Percentiles rank a stretch among this genome's conserved stretches.
phyloP scores from a whole-genome alignment of 2,888 invertebrate genomes.

The Pycnomerus fuliginosus region DNA sequence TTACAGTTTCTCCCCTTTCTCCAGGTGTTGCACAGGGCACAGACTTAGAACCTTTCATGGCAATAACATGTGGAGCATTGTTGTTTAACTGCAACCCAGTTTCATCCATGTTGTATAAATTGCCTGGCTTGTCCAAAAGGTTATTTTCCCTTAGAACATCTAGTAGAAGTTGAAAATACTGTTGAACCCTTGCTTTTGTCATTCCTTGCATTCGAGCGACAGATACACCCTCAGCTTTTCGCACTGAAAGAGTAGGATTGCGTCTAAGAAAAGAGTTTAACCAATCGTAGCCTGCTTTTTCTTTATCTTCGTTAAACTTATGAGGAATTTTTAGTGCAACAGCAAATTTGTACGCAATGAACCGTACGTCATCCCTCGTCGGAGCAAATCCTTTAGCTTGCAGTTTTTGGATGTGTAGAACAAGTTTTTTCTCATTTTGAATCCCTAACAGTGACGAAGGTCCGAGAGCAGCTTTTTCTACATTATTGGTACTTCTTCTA shows the following conservation, averaged over 20 bases:
- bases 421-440: too few relatives aligned
- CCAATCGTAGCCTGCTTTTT: slow-evolving; percentile 1
- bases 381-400: too few relatives aligned
- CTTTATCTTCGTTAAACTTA: too few relatives aligned
- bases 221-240: not conserved
- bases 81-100: slow-evolving; percentile 30
- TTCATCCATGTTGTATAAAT: slow-evolving; percentile 31
- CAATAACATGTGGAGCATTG: slow-evolving; percentile 25
- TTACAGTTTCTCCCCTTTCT: too few relatives aligned
- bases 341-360: too few relatives aligned
- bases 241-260: not conserved
- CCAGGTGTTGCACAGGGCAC: slow-evolving; percentile 16
- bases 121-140: slow-evolving; percentile 29
- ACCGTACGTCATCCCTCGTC: too few relatives aligned
- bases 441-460: too few relatives aligned
- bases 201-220: not conserved
- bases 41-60: slow-evolving; percentile 24
- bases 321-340: too few relatives aligned
- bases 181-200: not conserved
- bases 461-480: too few relatives aligned
- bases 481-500: too few relatives aligned
- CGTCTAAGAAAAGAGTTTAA: not conserved
- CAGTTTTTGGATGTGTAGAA: too few relatives aligned
- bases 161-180: slow-evolving; percentile 20
- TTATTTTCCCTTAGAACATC: slow-evolving; percentile 26